phyloP scores from a whole-genome alignment of 2,797 vertebrate genomes.

The Petrocephalus schoutedeni region DNA sequence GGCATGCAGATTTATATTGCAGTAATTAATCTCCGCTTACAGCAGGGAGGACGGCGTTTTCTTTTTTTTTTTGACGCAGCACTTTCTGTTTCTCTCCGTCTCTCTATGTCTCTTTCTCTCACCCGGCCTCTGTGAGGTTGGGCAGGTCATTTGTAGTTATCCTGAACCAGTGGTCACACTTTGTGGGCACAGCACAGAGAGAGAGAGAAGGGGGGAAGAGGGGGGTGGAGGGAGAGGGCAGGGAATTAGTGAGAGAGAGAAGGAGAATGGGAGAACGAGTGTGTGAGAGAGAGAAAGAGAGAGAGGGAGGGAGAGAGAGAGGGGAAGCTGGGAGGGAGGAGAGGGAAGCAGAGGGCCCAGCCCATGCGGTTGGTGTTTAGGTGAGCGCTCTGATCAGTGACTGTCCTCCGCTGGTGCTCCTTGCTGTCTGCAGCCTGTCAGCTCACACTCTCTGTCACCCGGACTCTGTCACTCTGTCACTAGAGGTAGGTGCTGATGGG shows the following conservation, averaged over 20 bases:
- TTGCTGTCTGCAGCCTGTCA: constrained; percentile 33
- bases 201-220: constrained; percentile 22
- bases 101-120: neutral
- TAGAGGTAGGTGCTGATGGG: constrained; percentile 57
- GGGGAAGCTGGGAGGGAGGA: constrained; percentile 32
- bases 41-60: neutral
- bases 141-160: neutral
- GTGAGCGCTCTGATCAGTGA: constrained; percentile 49
- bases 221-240: constrained; percentile 26
- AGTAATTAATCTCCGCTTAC: neutral
- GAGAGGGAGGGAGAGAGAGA: constrained; percentile 20
- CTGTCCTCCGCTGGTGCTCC: constrained; percentile 31
- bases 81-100: neutral
- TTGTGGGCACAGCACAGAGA: neutral
- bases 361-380: constrained; percentile 40
- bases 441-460: constrained; percentile 31
- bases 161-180: neutral
- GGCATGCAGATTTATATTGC: neutral
- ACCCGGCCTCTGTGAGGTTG: neutral
- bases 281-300: constrained; percentile 25
- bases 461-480: neutral
- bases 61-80: neutral
- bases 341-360: constrained; percentile 43
- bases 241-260: constrained; percentile 11
- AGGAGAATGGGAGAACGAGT: constrained; percentile 20